A percentile compares a stretch with the other conserved stretches of the same genome.
phyloP scores from a whole-genome alignment of 2,797 vertebrate species.

The Uromys caudimaculatus region DNA sequence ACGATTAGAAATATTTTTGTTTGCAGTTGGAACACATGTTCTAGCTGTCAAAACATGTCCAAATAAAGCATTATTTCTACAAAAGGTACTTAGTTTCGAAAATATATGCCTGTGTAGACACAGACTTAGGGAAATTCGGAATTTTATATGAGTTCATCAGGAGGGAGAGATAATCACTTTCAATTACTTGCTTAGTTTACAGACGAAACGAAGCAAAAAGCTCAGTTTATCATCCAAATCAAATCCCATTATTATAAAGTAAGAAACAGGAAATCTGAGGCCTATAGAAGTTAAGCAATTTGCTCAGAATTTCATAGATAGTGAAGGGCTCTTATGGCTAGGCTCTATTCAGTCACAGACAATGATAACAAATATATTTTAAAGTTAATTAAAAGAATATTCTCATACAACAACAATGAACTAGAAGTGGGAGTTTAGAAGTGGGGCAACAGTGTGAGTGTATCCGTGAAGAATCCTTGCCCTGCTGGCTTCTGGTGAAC shows the following conservation, averaged over 20 bases:
- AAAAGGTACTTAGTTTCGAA: constrained; percentile 76
- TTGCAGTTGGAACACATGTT: constrained; percentile 69
- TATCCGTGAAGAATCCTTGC: background rate
- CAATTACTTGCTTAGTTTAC: constrained; percentile 25
- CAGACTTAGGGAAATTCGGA: constrained; percentile 31
- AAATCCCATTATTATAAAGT: background rate
- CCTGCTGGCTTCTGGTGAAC: too few species aligned
- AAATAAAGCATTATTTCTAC: constrained; percentile 63
- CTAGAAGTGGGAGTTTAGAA: background rate
- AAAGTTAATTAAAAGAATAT: background rate
- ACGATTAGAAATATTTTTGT: constrained; percentile 72
- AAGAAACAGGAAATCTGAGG: constrained; percentile 41
- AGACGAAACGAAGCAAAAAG: background rate
- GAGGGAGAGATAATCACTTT: constrained; percentile 58
- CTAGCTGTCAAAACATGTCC: constrained; percentile 74
- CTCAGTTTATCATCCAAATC: constrained; percentile 3
- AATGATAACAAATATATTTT: background rate
- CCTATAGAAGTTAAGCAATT: constrained; percentile 1
- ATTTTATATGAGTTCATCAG: constrained; percentile 52
- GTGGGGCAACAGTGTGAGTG: fast-evolving
- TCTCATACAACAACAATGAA: background rate
- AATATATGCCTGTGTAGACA: constrained; percentile 56
- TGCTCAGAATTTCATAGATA: background rate
- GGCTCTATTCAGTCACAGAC: background rate
- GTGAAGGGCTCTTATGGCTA: background rate